Conservation (phyloP, 2,888 invertebrate species). For the Coleophora flavipennella region DNA sequence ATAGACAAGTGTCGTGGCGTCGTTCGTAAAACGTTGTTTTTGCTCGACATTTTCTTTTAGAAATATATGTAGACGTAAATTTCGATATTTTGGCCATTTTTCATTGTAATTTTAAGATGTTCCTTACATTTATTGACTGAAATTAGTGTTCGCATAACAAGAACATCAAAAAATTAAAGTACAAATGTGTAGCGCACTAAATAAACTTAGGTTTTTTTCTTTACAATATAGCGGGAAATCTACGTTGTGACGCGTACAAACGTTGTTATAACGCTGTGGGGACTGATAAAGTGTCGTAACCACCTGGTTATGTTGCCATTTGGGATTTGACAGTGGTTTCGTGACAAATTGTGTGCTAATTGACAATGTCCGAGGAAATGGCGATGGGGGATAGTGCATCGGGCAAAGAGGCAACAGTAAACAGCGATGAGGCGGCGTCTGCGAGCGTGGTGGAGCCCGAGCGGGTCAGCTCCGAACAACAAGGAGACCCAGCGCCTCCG, state of each 20-base stretch:
- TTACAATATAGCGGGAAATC: conserved; percentile 64
- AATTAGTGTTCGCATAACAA: conserved; percentile 5
- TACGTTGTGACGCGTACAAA: conserved; percentile 60
- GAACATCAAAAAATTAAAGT: conserved; percentile 12
- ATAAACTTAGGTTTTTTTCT: conserved; percentile 33
- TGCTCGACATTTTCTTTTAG: conserved; percentile 60
- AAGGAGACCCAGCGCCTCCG: conserved; percentile 22
- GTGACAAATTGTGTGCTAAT: conserved; percentile 43
- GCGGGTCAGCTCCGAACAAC: conserved; percentile 23
- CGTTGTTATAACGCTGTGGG: conserved; percentile 46
- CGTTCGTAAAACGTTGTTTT: conserved; percentile 41
- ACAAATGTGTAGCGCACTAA: conserved; percentile 25
- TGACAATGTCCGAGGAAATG: conserved; percentile 69
- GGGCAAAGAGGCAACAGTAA: conserved; percentile 41
- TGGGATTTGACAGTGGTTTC: conserved; percentile 48
- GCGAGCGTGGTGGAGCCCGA: conserved; percentile 27
- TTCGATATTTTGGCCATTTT: conserved; percentile 23
- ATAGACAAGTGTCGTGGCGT: conserved; percentile 52
- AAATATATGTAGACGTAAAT: conserved; percentile 39
- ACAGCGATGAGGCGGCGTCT: conserved; percentile 32
- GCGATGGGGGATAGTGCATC: conserved; percentile 60
- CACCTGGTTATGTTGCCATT: conserved; percentile 55
- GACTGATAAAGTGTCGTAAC: conserved; percentile 45
- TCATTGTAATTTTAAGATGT: conserved; percentile 11
- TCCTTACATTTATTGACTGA: not conserved